Base-by-base conservation (phyloP, 2,113 vertebrate genomes). In the Irena cyanogastra region DNA sequence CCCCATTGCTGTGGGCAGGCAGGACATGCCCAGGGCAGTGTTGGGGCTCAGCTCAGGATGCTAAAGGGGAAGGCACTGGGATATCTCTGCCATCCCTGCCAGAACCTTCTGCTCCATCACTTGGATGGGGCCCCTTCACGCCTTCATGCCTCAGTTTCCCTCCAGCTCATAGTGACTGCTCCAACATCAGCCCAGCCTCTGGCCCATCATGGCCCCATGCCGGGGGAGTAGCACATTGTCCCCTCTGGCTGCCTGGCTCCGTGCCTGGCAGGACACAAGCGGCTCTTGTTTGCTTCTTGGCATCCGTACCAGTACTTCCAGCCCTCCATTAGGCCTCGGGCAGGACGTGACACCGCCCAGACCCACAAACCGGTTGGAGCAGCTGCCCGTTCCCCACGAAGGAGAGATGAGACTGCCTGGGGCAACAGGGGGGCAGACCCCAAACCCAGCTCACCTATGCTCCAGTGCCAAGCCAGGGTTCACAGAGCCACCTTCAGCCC, bases 301-400 rank as follows among this genome's bases (percentile, higher is more conserved):
- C 85, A 0, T 75, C 82, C 0, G 1, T 52, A 76, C 37, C 33
- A 50, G 71, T 22, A 9, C 75, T 92, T 94, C 84, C 74, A 71
- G 61, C 72, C 90, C 60, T 91, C 81, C 49, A 9, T 52, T 42
- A 37, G 89, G 83, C 94, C 92, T 72, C 41, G 0, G 88, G 91
- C 64, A 8, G 49, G 72, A 71, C 65, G 71, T 87, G 94, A 83
- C 74, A 31, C 77, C 63, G 0, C 94, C 86, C 88, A 93, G 89
- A 80, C 61, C 87, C 71, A 86, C 83, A 94, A 95, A 97, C 97
- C 35, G 27, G 96, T 97, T 39, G 63, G 83, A 70, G 86, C 17
- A 0, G 91, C 83, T 89, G 88, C 50, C 0, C 4, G 52, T 11
- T 94, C 63, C 66, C 66, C n/a, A 3, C 0, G 0, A 37, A 72